Percentiles rank a stretch among this genome's conserved stretches.
phyloP scores from a whole-genome alignment of 2,888 invertebrate genomes.

The Epinotia nisella region DNA sequence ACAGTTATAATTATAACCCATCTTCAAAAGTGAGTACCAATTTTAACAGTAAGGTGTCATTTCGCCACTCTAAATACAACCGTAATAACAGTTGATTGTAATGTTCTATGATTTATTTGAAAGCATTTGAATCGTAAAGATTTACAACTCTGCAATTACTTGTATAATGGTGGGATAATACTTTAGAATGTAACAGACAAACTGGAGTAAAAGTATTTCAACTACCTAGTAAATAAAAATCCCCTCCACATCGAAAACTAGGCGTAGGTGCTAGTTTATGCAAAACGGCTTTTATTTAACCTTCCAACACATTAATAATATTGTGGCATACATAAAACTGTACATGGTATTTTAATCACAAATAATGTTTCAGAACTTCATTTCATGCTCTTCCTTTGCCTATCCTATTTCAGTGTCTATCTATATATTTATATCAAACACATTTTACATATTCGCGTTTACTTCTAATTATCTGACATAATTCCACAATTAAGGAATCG shows the following conservation, averaged over 20 bases:
- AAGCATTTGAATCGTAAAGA: slow-evolving; percentile 13
- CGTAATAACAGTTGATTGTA: slow-evolving; percentile 26
- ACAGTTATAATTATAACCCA: slow-evolving; percentile 19
- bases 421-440: no score
- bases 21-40: slow-evolving; percentile 1
- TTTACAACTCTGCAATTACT: slow-evolving; percentile 22
- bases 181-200: background rate
- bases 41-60: slow-evolving; percentile 29
- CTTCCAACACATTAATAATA: background rate
- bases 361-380: no score
- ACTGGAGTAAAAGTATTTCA: background rate
- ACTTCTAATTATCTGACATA: no score
- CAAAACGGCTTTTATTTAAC: background rate
- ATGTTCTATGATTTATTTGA: slow-evolving; percentile 24
- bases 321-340: background rate
- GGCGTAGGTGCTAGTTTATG: background rate
- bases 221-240: background rate
- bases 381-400: no score
- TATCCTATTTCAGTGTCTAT: no score
- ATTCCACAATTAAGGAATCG: background rate
- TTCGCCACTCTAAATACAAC: slow-evolving; percentile 21
- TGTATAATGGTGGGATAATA: slow-evolving; percentile 9
- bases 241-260: background rate
- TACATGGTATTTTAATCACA: no score
- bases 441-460: no score